phyloP scores from a whole-genome alignment of 2,113 vertebrate species.

The Onychostoma macrolepis region DNA sequence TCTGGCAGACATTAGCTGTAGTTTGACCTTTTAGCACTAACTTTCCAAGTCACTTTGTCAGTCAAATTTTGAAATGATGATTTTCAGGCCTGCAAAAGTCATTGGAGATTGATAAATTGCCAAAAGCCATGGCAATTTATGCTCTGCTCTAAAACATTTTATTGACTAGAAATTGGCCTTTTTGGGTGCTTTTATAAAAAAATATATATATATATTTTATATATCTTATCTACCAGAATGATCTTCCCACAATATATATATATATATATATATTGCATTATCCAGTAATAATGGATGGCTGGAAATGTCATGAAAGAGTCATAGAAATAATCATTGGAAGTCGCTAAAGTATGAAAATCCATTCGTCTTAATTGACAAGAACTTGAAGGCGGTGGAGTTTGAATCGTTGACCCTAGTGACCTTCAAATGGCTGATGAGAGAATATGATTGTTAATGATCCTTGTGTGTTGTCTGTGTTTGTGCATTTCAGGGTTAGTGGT shows the following conservation, averaged over 20 bases:
- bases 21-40: background rate
- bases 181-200: background rate
- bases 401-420: background rate
- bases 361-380: background rate
- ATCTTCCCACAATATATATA: too few relatives aligned
- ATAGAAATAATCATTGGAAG: background rate
- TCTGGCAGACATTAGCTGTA: background rate
- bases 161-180: background rate
- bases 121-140: background rate
- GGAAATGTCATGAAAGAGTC: background rate
- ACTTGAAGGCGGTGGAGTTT: background rate
- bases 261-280: too few relatives aligned
- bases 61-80: background rate
- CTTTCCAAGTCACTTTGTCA: background rate
- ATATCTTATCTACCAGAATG: too few relatives aligned
- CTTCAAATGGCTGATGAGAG: background rate
- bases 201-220: too few relatives aligned
- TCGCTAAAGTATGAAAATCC: background rate
- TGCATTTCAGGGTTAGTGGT: conserved; percentile 86
- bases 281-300: background rate
- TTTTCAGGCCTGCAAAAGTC: background rate
- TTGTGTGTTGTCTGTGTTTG: conserved; percentile 5
- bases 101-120: background rate
- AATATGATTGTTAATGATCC: background rate
- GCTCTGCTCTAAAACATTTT: background rate